Conservation (phyloP, 2,888 invertebrate genomes). For the Parelbella ahira region DNA sequence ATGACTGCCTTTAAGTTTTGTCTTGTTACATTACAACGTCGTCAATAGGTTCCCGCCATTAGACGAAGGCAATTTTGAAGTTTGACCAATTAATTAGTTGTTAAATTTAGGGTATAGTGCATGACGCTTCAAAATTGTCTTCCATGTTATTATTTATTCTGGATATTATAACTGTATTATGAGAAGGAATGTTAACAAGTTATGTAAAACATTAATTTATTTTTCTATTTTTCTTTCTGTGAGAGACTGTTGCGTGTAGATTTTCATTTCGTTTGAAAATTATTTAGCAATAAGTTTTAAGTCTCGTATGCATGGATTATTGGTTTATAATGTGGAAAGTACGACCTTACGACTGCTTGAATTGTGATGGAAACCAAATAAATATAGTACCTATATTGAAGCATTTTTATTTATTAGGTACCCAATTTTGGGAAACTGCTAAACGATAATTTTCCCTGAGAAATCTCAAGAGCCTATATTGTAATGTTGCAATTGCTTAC, state of each 20-base stretch:
- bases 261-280: constrained; percentile 29
- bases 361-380: constrained; percentile 70
- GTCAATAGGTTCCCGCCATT: constrained; percentile 4
- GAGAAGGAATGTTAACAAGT: constrained; percentile 48
- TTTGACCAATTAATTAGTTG: constrained; percentile 27
- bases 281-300: constrained; percentile 31
- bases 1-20: neutral
- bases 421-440: constrained; percentile 1
- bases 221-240: constrained; percentile 33
- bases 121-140: constrained; percentile 20
- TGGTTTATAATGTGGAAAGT: constrained; percentile 30
- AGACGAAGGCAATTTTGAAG: constrained; percentile 26
- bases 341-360: constrained; percentile 37
- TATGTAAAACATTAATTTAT: constrained; percentile 50
- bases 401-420: too few relatives aligned
- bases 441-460: neutral
- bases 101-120: constrained; percentile 12
- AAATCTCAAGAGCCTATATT: neutral
- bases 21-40: constrained; percentile 12
- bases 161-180: constrained; percentile 27
- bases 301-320: constrained; percentile 31
- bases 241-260: constrained; percentile 30
- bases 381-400: too few relatives aligned
- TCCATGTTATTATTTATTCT: constrained; percentile 28
- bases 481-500: too few relatives aligned